These are phyloP conservation scores for Poeciliopsis presidionis DNA, from an alignment of 2,797 vertebrate genomes.

Conservation along the genomic window DNA sequence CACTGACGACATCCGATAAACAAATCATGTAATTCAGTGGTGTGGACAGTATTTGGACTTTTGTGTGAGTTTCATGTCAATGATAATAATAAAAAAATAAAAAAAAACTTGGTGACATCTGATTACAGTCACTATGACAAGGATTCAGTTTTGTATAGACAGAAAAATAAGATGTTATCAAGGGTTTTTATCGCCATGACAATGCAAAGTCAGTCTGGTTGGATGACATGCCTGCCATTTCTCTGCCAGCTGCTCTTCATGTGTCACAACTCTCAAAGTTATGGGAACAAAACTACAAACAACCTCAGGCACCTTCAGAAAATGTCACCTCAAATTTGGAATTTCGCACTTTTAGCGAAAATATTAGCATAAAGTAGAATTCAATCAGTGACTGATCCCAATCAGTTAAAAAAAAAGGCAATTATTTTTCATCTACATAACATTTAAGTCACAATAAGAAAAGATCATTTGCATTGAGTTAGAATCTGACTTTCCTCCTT, in stretches of 20 bases:
- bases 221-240: conserved; percentile 45
- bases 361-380: neutral
- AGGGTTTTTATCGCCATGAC: neutral
- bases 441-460: neutral
- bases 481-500: neutral
- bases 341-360: neutral
- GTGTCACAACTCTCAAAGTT: conserved; percentile 22
- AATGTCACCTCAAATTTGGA: neutral
- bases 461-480: neutral
- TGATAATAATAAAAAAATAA: neutral
- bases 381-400: neutral
- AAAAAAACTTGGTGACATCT: neutral
- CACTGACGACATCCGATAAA: neutral
- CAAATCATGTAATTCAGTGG: neutral
- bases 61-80: neutral
- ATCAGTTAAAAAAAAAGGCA: neutral
- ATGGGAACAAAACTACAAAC: neutral
- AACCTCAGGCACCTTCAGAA: neutral
- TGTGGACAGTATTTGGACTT: neutral
- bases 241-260: neutral
- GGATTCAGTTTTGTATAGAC: neutral
- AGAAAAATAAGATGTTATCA: neutral
- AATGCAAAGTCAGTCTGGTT: conserved; percentile 26
- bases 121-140: conserved; percentile 9
- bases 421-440: neutral